These are phyloP conservation scores for Graphium colonna DNA, from an alignment of 2,888 invertebrate genomes.

Conservation along the genomic window DNA sequence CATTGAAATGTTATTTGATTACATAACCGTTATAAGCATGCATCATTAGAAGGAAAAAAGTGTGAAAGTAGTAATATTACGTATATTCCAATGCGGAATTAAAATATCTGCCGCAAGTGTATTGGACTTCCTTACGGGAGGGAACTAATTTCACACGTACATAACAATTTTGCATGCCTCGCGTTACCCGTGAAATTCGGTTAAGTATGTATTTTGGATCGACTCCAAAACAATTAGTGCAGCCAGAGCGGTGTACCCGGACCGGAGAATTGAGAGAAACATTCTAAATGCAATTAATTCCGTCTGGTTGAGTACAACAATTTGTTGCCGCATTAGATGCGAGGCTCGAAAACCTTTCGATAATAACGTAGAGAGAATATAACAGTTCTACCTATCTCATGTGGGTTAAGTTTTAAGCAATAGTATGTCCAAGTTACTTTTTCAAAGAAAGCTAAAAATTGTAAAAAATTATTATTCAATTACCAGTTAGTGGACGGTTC, in stretches of 20 bases:
- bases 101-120: neutral
- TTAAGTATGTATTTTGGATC: conserved; percentile 75
- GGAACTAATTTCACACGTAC: conserved; percentile 33
- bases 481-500: too few relatives aligned
- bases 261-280: conserved; percentile 47
- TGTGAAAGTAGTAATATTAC: neutral
- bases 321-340: conserved; percentile 20
- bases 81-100: neutral
- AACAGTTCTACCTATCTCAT: too few relatives aligned
- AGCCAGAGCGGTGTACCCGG: conserved; percentile 46
- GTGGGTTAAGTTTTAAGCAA: too few relatives aligned
- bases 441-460: too few relatives aligned
- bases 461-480: too few relatives aligned
- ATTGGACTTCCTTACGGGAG: conserved; percentile 11
- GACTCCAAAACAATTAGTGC: conserved; percentile 76
- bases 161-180: conserved; percentile 55
- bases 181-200: conserved; percentile 60
- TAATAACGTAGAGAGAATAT: too few relatives aligned
- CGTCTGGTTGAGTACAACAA: conserved; percentile 30
- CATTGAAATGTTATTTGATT: too few relatives aligned
- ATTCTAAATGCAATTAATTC: conserved; percentile 56
- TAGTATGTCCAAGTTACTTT: too few relatives aligned
- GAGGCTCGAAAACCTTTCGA: conserved; percentile 11
- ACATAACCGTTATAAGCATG: too few relatives aligned
- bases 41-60: too few relatives aligned